Conservation (phyloP, 1,140 invertebrate genomes). For the Wiebesia pumilae region DNA sequence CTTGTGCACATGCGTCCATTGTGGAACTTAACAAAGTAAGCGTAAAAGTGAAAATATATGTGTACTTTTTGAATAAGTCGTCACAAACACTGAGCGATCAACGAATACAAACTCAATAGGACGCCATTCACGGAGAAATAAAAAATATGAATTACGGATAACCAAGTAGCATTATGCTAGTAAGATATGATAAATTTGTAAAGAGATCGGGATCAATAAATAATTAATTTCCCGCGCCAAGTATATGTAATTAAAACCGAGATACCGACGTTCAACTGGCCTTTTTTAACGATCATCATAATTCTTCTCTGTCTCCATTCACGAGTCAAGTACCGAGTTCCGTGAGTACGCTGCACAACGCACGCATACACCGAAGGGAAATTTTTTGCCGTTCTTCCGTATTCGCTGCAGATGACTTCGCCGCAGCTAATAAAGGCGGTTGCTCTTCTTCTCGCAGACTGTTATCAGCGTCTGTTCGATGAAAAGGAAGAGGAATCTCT, state of each 20-base stretch:
- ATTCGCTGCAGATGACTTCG: constrained; percentile 22
- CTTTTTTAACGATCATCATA: constrained; percentile 39
- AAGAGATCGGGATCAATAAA: neutral
- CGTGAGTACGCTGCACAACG: neutral
- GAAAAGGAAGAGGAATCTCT: constrained; percentile 52
- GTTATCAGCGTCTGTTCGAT: constrained; percentile 46
- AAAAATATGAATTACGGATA: neutral
- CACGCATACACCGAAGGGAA: neutral
- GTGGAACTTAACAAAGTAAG: no score
- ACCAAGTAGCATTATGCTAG: neutral
- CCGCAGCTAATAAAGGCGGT: constrained; percentile 38
- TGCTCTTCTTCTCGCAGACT: constrained; percentile 19
- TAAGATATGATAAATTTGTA: no score
- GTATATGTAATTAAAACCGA: neutral
- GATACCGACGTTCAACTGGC: constrained; percentile 21
- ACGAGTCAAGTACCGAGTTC: constrained; percentile 18
- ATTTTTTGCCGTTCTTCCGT: constrained; percentile 19
- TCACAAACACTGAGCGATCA: no score
- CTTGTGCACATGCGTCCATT: no score
- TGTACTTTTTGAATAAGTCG: no score
- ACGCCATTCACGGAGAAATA: neutral
- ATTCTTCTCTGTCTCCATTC: constrained; percentile 17
- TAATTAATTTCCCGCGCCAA: neutral
- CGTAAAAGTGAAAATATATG: no score
- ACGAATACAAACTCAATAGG: no score